phyloP scores from a whole-genome alignment of 1,140 invertebrate genomes.

The Mya arenaria region DNA sequence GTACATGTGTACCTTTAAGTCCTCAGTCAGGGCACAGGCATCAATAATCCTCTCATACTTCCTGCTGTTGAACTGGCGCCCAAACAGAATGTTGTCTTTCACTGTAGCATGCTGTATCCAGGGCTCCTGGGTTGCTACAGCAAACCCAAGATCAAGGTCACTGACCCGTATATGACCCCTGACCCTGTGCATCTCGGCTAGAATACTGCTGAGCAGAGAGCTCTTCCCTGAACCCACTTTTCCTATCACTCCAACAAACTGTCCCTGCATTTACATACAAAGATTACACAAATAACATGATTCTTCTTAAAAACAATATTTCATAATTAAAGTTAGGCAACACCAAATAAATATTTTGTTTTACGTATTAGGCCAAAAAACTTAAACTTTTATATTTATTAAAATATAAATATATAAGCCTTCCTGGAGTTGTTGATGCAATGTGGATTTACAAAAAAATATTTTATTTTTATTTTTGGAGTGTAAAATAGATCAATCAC shows the following conservation, averaged over 20 bases:
- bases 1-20: slow-evolving; percentile 87
- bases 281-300: no score
- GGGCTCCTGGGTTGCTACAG: slow-evolving; percentile 91
- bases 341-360: no score
- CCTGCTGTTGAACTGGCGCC: slow-evolving; percentile 88
- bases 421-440: no score
- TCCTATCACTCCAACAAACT: slow-evolving; percentile 79
- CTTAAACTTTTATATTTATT: no score
- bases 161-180: slow-evolving; percentile 66
- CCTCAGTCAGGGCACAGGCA: slow-evolving; percentile 91
- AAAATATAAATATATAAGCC: no score
- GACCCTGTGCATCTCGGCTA: slow-evolving; percentile 77
- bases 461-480: no score
- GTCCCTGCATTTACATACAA: slow-evolving; percentile 71
- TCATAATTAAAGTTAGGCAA: no score
- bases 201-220: slow-evolving; percentile 73
- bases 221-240: slow-evolving; percentile 81
- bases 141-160: slow-evolving; percentile 68
- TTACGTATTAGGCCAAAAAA: no score
- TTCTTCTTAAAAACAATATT: no score
- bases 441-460: no score
- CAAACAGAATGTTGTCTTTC: slow-evolving; percentile 96
- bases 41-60: slow-evolving; percentile 89
- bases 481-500: no score
- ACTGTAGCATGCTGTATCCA: slow-evolving; percentile 96